Evolutionary conservation across 2,797 vertebrate genomes (phyloP), one percentile per base, ranked within the genome.

Genomic region (Amphiprion clarkii): DNA sequence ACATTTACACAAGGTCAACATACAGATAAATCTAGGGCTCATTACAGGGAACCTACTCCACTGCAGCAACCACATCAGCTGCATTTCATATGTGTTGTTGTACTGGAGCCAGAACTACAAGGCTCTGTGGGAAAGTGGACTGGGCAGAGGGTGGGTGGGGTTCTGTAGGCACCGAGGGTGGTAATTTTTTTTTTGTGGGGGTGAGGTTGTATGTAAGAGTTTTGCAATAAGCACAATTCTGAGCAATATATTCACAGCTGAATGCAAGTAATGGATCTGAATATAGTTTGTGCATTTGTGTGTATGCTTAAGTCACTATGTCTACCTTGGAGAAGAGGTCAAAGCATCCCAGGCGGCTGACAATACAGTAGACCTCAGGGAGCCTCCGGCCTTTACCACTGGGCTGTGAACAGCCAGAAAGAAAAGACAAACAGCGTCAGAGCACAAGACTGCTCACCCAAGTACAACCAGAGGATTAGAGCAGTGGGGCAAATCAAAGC

Each of bases 271-370:
- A 29, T 55, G 5, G 25, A 46, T 44, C 25, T 48, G 16, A 23
- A 8, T 3, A 39, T 33, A 33, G 31, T 57, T 51, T 46, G 19
- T 71, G 65, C 33, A 46, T 59, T 17, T 69, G 17, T 61, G 67
- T 48, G 44, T 13, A 19, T 70, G 16, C 6, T 64, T n/a, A 19
- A 51, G 39, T 52, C 13, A 3, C 17, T 16, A 1, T 52, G 27
- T 93, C 90, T 95, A 99, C 98, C 97, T 99, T 99, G 67, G 98
- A 99, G 94, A 99, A 99, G 80, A 99, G 96, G 87, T 98, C 96
- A 77, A 99, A 99, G 92, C 98, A 99, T 44, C 98, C 98, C 82
- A 99, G 95, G 5, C 97, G 97, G 90, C 98, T 99, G 92, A 99
- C 97, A 78, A 99, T 97, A 87, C 98, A 99, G 92, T 99, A 99